Evolutionary conservation across 2,113 vertebrate genomes (phyloP).

Genomic region (Nematolebias whitei): DNA sequence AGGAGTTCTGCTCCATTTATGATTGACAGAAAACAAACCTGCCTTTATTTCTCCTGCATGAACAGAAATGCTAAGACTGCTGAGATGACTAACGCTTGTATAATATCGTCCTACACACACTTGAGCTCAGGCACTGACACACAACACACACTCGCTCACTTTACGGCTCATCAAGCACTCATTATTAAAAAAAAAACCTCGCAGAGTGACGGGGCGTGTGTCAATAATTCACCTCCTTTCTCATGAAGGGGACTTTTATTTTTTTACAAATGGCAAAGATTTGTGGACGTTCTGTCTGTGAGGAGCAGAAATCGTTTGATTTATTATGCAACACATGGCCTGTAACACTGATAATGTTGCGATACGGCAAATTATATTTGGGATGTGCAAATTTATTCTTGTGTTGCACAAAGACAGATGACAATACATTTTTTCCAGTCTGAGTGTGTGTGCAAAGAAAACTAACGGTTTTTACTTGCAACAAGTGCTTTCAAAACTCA

Average conservation of each 20-base stretch:
- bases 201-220: conserved; percentile 27
- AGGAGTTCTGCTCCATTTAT: neutral
- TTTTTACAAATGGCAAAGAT: neutral
- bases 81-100: conserved; percentile 64
- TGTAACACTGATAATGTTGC: neutral
- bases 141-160: conserved; percentile 25
- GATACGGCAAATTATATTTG: neutral
- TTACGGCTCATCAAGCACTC: conserved; percentile 49
- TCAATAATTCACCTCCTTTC: conserved; percentile 26
- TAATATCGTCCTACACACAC: conserved; percentile 60
- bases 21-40: conserved; percentile 44
- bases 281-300: conserved; percentile 13
- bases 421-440: neutral
- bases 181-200: conserved; percentile 39
- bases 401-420: neutral
- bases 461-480: conserved; percentile 3
- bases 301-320: neutral
- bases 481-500: neutral
- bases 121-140: conserved; percentile 27
- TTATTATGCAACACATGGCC: neutral
- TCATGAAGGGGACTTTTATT: neutral
- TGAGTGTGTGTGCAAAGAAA: conserved; percentile 15
- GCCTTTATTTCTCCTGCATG: conserved; percentile 16
- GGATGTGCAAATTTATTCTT: neutral
- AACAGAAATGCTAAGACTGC: conserved; percentile 34